These are phyloP conservation scores for Microplitis deprimator DNA, from an alignment of 2,888 invertebrate genomes.

Conservation along the genomic window DNA sequence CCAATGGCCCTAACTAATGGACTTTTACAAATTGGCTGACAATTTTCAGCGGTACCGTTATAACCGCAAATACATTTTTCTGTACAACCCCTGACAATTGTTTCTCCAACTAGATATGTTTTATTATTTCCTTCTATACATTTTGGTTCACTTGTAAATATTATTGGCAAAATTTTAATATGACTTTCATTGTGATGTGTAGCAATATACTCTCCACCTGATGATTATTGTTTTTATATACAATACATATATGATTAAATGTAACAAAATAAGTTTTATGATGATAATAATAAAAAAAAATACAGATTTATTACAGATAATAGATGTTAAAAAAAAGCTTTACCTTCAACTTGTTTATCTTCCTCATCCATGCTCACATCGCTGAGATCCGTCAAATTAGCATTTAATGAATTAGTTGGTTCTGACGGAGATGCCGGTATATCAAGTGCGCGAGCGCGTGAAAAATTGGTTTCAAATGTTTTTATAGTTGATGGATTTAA, in stretches of 20 bases:
- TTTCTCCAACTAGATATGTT: slow-evolving; percentile 78
- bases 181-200: slow-evolving; percentile 58
- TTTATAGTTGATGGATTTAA: not conserved
- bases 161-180: slow-evolving; percentile 52
- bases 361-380: slow-evolving; percentile 85
- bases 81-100: slow-evolving; percentile 82
- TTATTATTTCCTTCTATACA: slow-evolving; percentile 59
- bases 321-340: not conserved
- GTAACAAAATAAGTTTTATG: not conserved
- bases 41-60: slow-evolving; percentile 78
- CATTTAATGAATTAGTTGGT: slow-evolving; percentile 64
- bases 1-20: slow-evolving; percentile 80
- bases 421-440: slow-evolving; percentile 60
- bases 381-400: slow-evolving; percentile 78
- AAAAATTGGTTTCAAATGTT: slow-evolving; percentile 46
- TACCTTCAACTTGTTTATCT: slow-evolving; percentile 69
- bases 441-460: slow-evolving; percentile 64
- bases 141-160: slow-evolving; percentile 44
- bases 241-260: not conserved
- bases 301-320: not conserved
- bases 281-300: not conserved
- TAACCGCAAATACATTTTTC: slow-evolving; percentile 81
- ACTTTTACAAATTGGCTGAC: slow-evolving; percentile 79
- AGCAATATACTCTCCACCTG: slow-evolving; percentile 63
- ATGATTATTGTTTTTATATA: not conserved